Conservation (phyloP, 64 coral and sea anemone genomes). For the Anthopleura sola region DNA sequence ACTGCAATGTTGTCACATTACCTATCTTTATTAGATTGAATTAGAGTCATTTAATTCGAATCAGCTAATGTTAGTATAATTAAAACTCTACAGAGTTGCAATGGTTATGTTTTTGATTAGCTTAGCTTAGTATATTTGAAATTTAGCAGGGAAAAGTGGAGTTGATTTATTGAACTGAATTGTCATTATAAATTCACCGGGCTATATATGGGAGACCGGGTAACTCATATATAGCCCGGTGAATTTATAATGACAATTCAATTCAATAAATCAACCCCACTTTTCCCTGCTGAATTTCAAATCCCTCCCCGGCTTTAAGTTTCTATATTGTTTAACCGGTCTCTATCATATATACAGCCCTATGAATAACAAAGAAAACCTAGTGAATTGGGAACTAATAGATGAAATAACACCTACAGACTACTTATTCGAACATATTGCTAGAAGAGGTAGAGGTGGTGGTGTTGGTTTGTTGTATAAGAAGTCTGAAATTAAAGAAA, state of each 20-base stretch:
- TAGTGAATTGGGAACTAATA: too few relatives aligned
- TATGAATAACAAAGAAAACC: slow-evolving; percentile 25
- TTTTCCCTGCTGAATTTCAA: not conserved
- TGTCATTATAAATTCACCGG: not conserved
- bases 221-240: too few relatives aligned
- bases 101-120: not conserved
- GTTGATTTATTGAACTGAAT: not conserved
- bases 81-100: not conserved
- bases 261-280: not conserved
- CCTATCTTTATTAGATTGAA: too few relatives aligned
- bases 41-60: too few relatives aligned
- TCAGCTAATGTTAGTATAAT: not conserved
- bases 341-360: not conserved
- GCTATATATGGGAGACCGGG: not conserved
- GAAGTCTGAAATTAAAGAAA: too few relatives aligned
- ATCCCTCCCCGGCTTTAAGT: not conserved
- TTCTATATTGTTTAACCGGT: not conserved
- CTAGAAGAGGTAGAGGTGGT: too few relatives aligned
- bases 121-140: not conserved
- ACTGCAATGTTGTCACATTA: too few relatives aligned
- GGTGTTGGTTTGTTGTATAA: too few relatives aligned
- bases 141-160: not conserved
- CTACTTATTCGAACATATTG: too few relatives aligned
- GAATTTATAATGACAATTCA: too few relatives aligned
- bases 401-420: too few relatives aligned